These are phyloP conservation scores for Crenuchus spilurus DNA, from an alignment of 2,797 vertebrate genomes.

Conservation along the genomic window DNA sequence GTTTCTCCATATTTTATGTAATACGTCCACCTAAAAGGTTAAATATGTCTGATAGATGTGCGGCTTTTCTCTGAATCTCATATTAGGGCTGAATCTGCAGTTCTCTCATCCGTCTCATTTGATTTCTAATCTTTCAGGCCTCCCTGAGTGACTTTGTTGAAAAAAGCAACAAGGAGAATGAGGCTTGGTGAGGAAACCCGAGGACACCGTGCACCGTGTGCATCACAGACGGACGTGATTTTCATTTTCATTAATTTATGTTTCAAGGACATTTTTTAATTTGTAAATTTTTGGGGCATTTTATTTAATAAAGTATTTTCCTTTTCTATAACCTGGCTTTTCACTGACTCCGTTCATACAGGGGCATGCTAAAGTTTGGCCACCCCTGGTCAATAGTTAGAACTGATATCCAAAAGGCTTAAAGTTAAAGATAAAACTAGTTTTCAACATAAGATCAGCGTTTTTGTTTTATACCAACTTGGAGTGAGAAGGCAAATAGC, in stretches of 20 bases:
- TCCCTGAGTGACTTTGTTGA: conserved; percentile 74
- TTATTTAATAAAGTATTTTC: background rate
- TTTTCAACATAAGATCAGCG: no score
- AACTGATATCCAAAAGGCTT: no score
- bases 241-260: background rate
- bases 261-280: conserved; percentile 28
- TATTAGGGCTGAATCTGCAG: no score
- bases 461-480: no score
- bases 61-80: background rate
- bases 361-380: no score
- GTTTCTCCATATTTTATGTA: background rate
- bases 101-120: background rate
- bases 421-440: no score
- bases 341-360: no score
- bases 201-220: conserved; percentile 62
- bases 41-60: background rate
- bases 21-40: conserved; percentile 3
- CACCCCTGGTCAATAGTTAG: no score
- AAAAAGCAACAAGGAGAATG: conserved; percentile 69
- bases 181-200: conserved; percentile 46
- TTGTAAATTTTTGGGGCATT: background rate
- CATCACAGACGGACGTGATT: conserved; percentile 26
- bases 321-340: no score
- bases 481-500: no score
- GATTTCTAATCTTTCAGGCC: conserved; percentile 62